Evolutionary conservation across 2,797 vertebrate species (phyloP).

Genomic region (Mallotus villosus): DNA sequence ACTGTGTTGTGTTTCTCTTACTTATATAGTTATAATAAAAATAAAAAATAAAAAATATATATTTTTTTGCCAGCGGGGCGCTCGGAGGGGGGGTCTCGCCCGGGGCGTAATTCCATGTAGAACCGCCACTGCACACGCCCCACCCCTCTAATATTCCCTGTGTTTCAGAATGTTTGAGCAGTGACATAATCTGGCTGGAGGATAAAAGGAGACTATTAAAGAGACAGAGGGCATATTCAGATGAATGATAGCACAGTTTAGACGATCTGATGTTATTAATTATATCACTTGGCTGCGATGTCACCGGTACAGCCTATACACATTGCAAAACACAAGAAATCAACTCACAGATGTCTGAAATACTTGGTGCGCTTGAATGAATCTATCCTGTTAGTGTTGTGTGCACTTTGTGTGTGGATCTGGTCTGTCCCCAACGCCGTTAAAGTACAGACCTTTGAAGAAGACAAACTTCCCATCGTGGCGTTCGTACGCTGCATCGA

Average conservation of each 20-base stretch:
- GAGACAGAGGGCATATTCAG: conserved; percentile 36
- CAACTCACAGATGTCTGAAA: no score
- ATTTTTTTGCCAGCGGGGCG: no score
- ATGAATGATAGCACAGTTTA: not conserved
- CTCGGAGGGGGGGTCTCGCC: no score
- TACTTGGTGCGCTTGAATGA: no score
- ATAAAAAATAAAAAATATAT: no score
- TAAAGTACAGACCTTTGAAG: conserved; percentile 85
- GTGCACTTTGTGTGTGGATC: not conserved
- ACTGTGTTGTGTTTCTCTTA: no score
- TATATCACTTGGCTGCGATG: no score
- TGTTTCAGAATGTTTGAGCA: conserved; percentile 32
- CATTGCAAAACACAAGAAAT: not conserved
- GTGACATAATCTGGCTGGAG: conserved; percentile 39
- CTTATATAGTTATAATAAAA: no score
- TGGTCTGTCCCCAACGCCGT: not conserved
- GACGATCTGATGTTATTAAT: not conserved
- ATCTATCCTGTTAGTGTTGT: no score
- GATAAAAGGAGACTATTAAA: conserved; percentile 45
- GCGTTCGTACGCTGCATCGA: conserved; percentile 92
- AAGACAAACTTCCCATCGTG: conserved; percentile 95
- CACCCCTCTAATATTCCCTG: conserved; percentile 16
- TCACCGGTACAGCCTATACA: not conserved
- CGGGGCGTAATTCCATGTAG: no score
- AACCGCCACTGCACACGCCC: no score